Base-by-base conservation (phyloP, 2,888 invertebrate species). In the Mactromeris polynyma region DNA sequence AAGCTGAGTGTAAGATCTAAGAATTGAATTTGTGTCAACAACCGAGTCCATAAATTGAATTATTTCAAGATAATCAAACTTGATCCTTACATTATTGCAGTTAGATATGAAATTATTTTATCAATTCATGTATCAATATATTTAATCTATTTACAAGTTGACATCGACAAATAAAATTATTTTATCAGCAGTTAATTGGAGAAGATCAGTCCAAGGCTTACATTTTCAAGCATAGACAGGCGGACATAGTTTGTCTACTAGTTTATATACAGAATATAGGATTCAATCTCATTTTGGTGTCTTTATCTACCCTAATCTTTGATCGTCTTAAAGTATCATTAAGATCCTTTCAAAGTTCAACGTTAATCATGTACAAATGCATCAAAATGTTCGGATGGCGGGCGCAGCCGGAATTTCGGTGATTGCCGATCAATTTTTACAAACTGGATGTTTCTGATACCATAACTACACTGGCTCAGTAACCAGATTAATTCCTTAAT, bases 401-500 rank as follows among this genome's bases (percentile, higher is more conserved):
- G 78, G 54, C 82, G 82, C 58, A 77, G 77, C 82, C 69, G 80
- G 88, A 84, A 79, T 83, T 90, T 58, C 31, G 81, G 80, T 42
- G 85, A 91, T 89, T 85, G 89, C 90, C 83, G 81, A 91, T 91
- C 90, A 85, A 89, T 89, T 85, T 83, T 80, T 80, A 64, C 77
- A 58, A 78, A 77, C 83, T 69, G 83, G 82, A 89, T 91, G 86
- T 80, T 83, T 89, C 31, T 26, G 80, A 51, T 77, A 51, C 90
- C 87, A 91, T 82, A 83, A 83, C 85, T 46, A 78, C 82, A 38
- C 40, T 26, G 73, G 85, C 69, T 36, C 79, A 36, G 79, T 77
- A 87, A 87, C 92, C 78, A 85, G 89, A 92, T 92, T 92, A 86
- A 90, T 92, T 89, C 88, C 92, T 83, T 83, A 90, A 92, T 88